Base-by-base conservation (phyloP, 1,140 invertebrate species). In the Dolichoris vasculosae region DNA sequence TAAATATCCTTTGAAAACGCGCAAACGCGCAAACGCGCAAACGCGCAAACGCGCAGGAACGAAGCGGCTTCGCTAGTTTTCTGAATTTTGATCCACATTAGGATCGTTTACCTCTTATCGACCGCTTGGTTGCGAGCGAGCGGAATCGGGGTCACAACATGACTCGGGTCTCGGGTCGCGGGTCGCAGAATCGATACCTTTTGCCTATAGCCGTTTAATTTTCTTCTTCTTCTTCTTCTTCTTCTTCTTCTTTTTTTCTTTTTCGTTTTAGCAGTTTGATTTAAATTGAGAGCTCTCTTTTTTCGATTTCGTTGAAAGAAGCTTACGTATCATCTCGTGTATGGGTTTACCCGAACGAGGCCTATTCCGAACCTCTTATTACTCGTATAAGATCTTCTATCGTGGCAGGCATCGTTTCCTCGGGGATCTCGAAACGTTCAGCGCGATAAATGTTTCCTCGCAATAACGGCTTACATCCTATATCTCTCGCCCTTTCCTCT, bases 91-190 rank as follows among this genome's bases (percentile, higher is more conserved):
- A 82, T 85, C 84, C n/a, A 85, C 30, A 85, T 85, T 82, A 8
- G 48, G 84, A 81, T 85, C 84, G 30, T 81, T 85, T 85, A 85
- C 84, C 84, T 82, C 26, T 59, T 77, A 85, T 85, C 71, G 84
- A 82, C 9, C 69, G 79, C 13, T 26, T 76, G 59, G 17, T 79
- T 46, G n/a, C 64, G 32, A 76, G 82, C 80, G 20, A 80, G 20
- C n/a, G 20, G 69, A 82, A 85, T 82, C 38, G 78, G 38, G 79
- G 84, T 59, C 84, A 85, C 71, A 35, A 80, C 76, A 23, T 23
- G 82, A 84, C 59, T 71, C 35, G 38, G 26, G 63, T n/a, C 48
- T 51, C 48, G 55, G 13, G 20, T 55, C 48, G 71, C 1, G 64
- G 43, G 0, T 32, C 67, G 83, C 51, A 35, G 7, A 77, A 82